Percentiles rank a stretch among this genome's conserved stretches.
Conservation (phyloP, 2,797 vertebrate genomes). For the Etheostoma perlongum region DNA sequence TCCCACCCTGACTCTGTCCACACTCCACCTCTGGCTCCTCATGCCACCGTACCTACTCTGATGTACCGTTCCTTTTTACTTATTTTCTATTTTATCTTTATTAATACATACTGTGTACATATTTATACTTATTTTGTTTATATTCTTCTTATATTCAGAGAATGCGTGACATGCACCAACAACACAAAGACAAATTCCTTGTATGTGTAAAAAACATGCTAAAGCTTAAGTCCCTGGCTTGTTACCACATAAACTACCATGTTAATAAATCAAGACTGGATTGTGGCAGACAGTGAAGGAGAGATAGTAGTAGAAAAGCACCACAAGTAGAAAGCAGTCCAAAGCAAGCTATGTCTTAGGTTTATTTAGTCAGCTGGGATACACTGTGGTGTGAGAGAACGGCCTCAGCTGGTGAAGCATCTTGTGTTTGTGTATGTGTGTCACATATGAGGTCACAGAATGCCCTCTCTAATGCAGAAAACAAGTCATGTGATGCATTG, state of each 20-base stretch:
- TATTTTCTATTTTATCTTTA: too few species aligned
- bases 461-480: slow-evolving; percentile 5
- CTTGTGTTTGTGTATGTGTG: slow-evolving; percentile 32
- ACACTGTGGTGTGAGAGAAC: background rate
- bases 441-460: slow-evolving; percentile 43
- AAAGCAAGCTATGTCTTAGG: background rate
- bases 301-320: background rate
- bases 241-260: background rate
- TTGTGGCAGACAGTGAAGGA: background rate
- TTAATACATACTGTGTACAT: too few species aligned
- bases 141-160: too few species aligned
- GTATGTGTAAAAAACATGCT: too few species aligned
- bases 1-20: too few species aligned
- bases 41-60: too few species aligned
- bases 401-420: slow-evolving; percentile 19
- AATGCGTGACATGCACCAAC: too few species aligned
- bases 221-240: background rate
- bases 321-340: background rate
- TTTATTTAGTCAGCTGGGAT: slow-evolving; percentile 13
- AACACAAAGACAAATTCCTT: too few species aligned
- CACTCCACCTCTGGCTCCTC: too few species aligned
- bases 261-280: background rate
- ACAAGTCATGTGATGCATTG: slow-evolving; percentile 22
- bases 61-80: too few species aligned
- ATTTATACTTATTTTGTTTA: too few species aligned